Base-by-base conservation (phyloP, 2,797 vertebrate species). In the Margarornis squamiger region DNA sequence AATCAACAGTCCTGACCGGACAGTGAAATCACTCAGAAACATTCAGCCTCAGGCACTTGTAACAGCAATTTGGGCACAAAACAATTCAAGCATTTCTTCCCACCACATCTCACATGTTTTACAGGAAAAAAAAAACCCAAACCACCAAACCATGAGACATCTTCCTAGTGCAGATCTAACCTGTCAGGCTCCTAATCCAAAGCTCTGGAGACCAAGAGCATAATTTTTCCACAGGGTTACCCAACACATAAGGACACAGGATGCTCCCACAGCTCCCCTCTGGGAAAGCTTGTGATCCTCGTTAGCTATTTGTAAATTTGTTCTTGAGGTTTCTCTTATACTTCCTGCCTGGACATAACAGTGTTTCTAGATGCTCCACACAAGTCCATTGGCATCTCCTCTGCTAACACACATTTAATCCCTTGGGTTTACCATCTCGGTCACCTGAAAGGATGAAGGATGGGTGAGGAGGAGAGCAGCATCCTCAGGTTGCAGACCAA, bases 11-110 rank as follows among this genome's bases (percentile, higher is more conserved):
- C 52, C 85, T 90, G 85, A 86, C 75, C 0, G 20, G 91, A 80
- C 85, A 83, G 79, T 91, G 88, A 87, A 93, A 92, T 91, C 54
- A 65, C 61, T 91, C 79, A 94, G 88, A 90, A 95, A 81, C 73
- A 54, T 90, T 84, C 80, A 88, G 82, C 92, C 90, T 68, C 63
- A 81, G 82, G 91, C 15, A 0, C 89, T 96, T 78, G 76, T 75
- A 94, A 75, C 70, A 92, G 75, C 81, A 93, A 30, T 82, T 58
- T 49, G 59, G 23, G 89, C 92, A 82, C 38, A 43, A 86, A 93
- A 55, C 4, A 7, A 34, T 39, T 24, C 3, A 1, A 84, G 70
- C 73, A 72, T 93, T 92, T 95, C 92, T 90, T 90, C 90, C 88
- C 71, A 78, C 46, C 12, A 38, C 46, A 55, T 72, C 82, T 92